phyloP scores from a whole-genome alignment of 2,113 vertebrate species.

The Rhinogobius similis region DNA sequence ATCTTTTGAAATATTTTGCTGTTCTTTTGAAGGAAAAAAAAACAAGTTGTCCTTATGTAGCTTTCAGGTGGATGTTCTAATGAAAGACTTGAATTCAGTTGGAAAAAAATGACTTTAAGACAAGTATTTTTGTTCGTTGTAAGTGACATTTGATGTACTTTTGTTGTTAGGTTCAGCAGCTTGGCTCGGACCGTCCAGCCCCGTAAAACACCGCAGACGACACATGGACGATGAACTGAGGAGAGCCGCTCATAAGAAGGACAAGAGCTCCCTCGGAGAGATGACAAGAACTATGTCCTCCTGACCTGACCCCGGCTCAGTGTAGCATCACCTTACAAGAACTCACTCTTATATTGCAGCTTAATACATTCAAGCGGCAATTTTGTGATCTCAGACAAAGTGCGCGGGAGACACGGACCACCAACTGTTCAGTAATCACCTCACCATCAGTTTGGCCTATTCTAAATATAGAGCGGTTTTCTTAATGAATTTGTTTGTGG shows the following conservation, averaged over 20 bases:
- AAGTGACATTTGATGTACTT: neutral
- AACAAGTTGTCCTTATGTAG: too few species aligned
- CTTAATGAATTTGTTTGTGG: constrained; percentile 17
- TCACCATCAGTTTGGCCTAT: constrained; percentile 22
- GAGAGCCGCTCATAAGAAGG: constrained; percentile 23
- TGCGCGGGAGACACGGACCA: constrained; percentile 14
- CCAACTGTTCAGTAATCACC: constrained; percentile 50
- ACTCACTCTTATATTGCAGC: neutral
- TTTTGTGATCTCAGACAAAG: constrained; percentile 1
- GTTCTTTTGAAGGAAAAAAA: too few species aligned
- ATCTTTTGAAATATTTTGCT: too few species aligned
- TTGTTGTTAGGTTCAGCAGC: constrained; percentile 40
- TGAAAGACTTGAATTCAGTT: too few species aligned
- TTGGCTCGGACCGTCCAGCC: constrained; percentile 44
- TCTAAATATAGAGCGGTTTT: constrained; percentile 16
- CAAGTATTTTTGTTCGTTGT: too few species aligned
- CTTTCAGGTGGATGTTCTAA: neutral
- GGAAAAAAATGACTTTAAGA: too few species aligned
- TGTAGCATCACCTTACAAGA: neutral
- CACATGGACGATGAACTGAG: constrained; percentile 20
- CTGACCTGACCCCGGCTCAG: constrained; percentile 31
- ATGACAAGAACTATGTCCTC: constrained; percentile 62
- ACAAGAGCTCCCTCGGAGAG: constrained; percentile 39
- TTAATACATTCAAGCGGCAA: neutral
- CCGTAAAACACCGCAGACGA: constrained; percentile 29